Percentiles rank a stretch among this genome's conserved stretches.
Conservation (phyloP, 1,140 invertebrate species). For the Plectrocnemia conspersa region DNA sequence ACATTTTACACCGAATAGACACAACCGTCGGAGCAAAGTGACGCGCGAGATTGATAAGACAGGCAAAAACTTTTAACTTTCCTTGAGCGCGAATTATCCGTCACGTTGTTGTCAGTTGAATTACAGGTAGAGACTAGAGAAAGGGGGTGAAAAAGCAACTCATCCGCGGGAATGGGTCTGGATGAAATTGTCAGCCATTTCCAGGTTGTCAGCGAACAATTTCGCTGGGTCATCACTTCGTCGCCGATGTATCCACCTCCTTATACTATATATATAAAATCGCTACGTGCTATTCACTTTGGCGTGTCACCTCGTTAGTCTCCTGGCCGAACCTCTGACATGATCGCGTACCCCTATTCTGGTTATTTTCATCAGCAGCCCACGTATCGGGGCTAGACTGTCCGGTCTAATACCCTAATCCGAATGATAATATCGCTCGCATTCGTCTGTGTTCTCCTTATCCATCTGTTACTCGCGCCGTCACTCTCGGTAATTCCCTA, state of each 20-base stretch:
- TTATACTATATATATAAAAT: no score
- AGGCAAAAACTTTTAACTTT: no score
- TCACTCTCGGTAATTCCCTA: background rate
- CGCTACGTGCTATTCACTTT: constrained; percentile 1
- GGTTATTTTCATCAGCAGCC: background rate
- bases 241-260: background rate
- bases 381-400: background rate
- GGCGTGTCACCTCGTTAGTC: background rate
- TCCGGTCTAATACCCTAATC: background rate
- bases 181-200: background rate
- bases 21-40: no score
- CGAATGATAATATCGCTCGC: background rate
- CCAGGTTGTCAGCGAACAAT: background rate
- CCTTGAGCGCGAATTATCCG: no score
- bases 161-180: background rate
- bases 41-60: no score
- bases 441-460: constrained; percentile 1
- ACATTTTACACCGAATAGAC: no score
- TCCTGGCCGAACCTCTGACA: background rate
- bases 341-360: background rate
- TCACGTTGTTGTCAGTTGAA: no score
- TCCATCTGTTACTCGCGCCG: background rate
- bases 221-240: background rate
- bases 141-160: no score
- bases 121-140: no score